These are phyloP conservation scores for Eristalis pertinax DNA, from an alignment of 2,888 invertebrate genomes.

Conservation along the genomic window DNA sequence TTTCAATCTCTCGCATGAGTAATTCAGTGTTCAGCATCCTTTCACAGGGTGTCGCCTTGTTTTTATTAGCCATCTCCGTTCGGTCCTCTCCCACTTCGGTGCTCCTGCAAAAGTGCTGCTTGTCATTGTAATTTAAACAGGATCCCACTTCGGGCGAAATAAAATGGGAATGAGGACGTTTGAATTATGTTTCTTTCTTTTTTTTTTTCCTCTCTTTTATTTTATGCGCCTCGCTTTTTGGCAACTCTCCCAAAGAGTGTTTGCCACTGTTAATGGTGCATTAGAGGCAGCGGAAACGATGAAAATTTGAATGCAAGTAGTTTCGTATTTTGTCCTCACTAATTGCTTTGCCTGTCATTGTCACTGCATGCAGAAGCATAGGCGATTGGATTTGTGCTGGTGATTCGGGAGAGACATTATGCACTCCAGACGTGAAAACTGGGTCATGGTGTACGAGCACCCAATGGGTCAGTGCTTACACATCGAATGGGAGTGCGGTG, in stretches of 20 bases:
- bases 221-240: neutral
- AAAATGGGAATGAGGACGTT: neutral
- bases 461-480: neutral
- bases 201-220: neutral
- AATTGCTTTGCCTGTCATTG: neutral
- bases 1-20: neutral
- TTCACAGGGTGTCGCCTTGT: neutral
- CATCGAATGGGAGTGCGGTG: neutral
- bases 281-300: neutral
- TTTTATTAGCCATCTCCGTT: neutral
- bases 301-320: neutral
- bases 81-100: neutral
- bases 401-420: neutral
- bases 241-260: neutral
- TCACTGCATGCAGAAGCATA: neutral
- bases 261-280: neutral
- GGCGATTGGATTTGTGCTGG: neutral
- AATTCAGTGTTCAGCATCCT: neutral
- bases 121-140: neutral
- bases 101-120: neutral
- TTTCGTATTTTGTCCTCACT: neutral
- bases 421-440: neutral
- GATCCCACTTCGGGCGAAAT: neutral
- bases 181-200: neutral
- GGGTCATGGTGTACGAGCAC: neutral